Base-by-base conservation (phyloP, 2,888 invertebrate genomes). In the Timandra comae region DNA sequence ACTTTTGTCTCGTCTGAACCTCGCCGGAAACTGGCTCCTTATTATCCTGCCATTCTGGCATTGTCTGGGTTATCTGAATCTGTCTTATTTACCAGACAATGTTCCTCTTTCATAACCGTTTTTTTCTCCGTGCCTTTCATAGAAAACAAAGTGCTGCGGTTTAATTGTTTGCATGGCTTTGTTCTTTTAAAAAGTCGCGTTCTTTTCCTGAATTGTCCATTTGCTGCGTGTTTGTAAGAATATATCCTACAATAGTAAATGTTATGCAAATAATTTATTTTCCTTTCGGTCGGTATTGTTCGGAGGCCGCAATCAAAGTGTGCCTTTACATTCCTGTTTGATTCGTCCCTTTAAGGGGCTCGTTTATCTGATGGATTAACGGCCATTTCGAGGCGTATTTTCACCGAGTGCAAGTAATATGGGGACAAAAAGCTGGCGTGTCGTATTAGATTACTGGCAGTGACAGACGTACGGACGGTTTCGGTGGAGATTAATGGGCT, bases 361-460 rank as follows among this genome's bases (percentile, higher is more conserved):
- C 61, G 62, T 68, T 43, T 63, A 62, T 69, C 66, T 70, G 69
- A 70, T 59, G 68, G 69, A 79, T 78, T 75, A 76, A 66, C 61
- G 65, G 53, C 56, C 69, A 64, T 73, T 79, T 68, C 66, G 69
- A 67, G 71, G 60, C 70, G 70, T 69, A 77, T 76, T 76, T 67
- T 70, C 62, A 62, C 64, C 56, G 61, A 75, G 66, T 71, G 67
- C 72, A 61, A 67, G 73, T 76, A 78, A 76, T 79, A 71, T 65
- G 67, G 76, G 73, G 67, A 77, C 76, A 80, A 79, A 82, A 84
- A 85, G 78, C 69, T 73, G 68, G 80, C 78, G 78, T 81, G 81
- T 80, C 82, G 78, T 79, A 82, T 84, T 81, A 80, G 81, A 85
- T 85, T 85, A 84, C 72, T 69, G 77, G 63, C 75, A 65, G 71